These are phyloP conservation scores for Herpailurus yagouaroundi DNA, from an alignment of 2,113 vertebrate genomes.

Conservation along the genomic window DNA sequence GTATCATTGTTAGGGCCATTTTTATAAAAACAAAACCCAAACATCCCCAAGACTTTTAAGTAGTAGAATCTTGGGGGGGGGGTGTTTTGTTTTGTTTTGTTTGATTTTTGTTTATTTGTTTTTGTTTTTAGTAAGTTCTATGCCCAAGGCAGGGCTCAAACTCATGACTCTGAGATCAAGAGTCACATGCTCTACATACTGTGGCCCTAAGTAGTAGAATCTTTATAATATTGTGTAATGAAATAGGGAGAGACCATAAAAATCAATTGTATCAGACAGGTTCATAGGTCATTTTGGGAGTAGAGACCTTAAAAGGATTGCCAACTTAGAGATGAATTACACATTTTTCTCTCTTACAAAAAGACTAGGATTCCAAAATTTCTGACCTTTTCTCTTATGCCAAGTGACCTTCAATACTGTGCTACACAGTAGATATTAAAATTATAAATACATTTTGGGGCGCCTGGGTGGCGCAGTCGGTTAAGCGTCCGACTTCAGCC, in stretches of 20 bases:
- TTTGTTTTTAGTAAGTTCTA: neutral
- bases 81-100: no score
- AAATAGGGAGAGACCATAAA: neutral
- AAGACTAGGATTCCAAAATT: neutral
- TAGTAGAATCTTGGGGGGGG: neutral
- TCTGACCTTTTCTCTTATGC: neutral
- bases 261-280: neutral
- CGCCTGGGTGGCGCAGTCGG: no score
- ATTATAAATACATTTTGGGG: slow-evolving; percentile 4
- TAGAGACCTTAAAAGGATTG: neutral
- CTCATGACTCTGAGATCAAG: neutral
- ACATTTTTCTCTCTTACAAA: neutral
- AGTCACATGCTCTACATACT: neutral
- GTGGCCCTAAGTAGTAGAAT: neutral
- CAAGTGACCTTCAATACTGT: neutral
- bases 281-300: neutral
- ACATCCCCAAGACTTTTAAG: neutral
- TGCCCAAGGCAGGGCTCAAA: neutral
- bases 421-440: neutral
- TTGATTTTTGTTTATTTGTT: neutral
- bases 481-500: no score
- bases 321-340: neutral
- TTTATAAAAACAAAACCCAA: neutral
- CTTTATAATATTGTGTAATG: neutral
- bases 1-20: neutral